These are phyloP conservation scores for Anguilla marmorata DNA, from an alignment of 2,797 vertebrate species.

Conservation along the genomic window DNA sequence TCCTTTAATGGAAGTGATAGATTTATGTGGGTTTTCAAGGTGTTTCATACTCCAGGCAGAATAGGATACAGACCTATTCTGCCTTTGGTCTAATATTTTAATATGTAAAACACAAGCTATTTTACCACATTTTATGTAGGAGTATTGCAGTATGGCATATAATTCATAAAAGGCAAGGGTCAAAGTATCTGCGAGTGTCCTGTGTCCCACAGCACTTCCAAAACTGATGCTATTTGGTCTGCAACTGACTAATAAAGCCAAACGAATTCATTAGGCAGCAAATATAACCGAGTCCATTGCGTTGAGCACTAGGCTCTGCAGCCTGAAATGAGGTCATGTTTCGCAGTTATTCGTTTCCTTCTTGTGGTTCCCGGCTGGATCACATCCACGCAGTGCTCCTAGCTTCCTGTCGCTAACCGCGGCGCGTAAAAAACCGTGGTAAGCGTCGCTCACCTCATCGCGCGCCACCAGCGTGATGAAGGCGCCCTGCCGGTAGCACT, in stretches of 20 bases:
- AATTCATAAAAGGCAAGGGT: not conserved
- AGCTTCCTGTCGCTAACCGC: not conserved
- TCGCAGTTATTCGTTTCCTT: not conserved
- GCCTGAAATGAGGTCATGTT: not conserved
- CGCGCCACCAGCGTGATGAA: slow-evolving; percentile 97
- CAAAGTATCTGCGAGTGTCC: not conserved
- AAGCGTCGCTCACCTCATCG: slow-evolving; percentile 81
- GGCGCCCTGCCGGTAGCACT: slow-evolving; percentile 93
- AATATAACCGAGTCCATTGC: not conserved
- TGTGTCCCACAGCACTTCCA: not conserved
- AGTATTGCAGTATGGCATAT: not conserved
- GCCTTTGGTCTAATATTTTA: not conserved
- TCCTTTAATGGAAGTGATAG: not conserved
- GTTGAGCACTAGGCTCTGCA: not conserved
- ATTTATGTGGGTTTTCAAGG: not conserved
- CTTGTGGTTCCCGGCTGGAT: not conserved
- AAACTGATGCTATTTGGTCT: not conserved
- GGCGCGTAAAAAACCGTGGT: not conserved
- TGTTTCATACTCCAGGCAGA: not conserved
- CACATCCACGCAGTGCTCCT: not conserved
- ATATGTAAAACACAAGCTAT: not conserved
- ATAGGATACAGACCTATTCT: not conserved
- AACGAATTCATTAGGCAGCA: not conserved
- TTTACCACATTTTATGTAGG: not conserved
- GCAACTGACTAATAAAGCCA: not conserved